phyloP scores from a whole-genome alignment of 2,888 invertebrate genomes.

The Drosophila pseudotakahashii region DNA sequence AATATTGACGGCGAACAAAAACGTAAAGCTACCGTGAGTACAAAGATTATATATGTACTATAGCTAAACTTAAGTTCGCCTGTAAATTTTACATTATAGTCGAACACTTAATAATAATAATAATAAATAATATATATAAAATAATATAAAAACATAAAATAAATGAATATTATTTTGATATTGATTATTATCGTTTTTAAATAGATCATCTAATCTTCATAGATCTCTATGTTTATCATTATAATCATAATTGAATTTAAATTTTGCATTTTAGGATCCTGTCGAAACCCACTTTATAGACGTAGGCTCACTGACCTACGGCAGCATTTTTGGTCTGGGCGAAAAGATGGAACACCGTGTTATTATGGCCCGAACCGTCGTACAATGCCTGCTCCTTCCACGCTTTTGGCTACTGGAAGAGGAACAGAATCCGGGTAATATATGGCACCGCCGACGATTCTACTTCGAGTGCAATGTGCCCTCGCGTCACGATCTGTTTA shows the following conservation, averaged over 20 bases:
- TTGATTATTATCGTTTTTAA: no score
- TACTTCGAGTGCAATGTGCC: slow-evolving; percentile 82
- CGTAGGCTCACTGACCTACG: slow-evolving; percentile 80
- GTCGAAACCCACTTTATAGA: slow-evolving; percentile 80
- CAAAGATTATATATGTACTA: no score
- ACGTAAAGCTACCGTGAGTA: not conserved
- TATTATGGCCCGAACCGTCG: slow-evolving; percentile 87
- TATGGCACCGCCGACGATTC: slow-evolving; percentile 82
- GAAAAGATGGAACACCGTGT: slow-evolving; percentile 89
- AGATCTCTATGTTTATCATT: no score
- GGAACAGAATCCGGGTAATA: slow-evolving; percentile 82
- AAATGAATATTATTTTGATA: no score
- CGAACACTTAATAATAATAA: no score
- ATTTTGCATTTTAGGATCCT: not conserved
- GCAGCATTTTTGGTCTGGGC: slow-evolving; percentile 87
- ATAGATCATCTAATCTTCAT: no score
- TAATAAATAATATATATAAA: no score
- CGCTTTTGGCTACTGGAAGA: slow-evolving; percentile 88
- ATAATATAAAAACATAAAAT: no score
- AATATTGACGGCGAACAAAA: not conserved
- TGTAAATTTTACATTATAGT: no score
- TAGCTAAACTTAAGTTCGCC: no score
- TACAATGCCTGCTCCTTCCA: slow-evolving; percentile 89
- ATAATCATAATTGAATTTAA: no score
- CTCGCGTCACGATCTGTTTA: slow-evolving; percentile 76